These are phyloP conservation scores for Xestia xanthographa DNA, from an alignment of 2,888 invertebrate genomes.

Conservation along the genomic window DNA sequence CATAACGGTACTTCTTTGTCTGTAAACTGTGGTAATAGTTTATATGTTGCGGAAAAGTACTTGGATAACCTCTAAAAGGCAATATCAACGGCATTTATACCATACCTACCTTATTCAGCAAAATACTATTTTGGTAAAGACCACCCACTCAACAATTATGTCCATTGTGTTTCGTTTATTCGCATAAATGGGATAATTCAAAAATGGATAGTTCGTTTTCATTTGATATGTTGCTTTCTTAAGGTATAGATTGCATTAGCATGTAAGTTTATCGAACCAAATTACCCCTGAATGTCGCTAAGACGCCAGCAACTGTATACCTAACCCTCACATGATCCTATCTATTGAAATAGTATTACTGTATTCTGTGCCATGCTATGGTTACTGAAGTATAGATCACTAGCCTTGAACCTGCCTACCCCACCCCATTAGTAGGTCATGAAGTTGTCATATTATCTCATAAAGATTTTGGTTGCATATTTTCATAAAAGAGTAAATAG, in stretches of 20 bases:
- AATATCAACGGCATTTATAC: not conserved
- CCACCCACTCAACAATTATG: slow-evolving; percentile 21
- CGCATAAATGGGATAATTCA: not conserved
- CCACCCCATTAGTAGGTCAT: slow-evolving; percentile 8
- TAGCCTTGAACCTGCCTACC: slow-evolving; percentile 1
- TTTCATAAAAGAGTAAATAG: slow-evolving; percentile 51
- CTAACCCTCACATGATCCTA: slow-evolving; percentile 20
- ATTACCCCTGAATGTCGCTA: slow-evolving; percentile 50
- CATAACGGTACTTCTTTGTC: slow-evolving; percentile 10
- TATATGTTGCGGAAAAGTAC: not conserved
- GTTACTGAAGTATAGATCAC: slow-evolving; percentile 3
- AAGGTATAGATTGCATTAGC: not conserved
- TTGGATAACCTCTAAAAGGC: not conserved
- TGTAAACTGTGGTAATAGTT: slow-evolving; percentile 6
- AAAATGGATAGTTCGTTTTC: not conserved
- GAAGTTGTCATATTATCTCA: not conserved
- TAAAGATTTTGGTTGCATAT: slow-evolving; percentile 47
- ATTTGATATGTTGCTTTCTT: slow-evolving; percentile 15
- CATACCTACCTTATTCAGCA: not conserved
- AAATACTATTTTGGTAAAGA: slow-evolving; percentile 9
- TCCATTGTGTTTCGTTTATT: slow-evolving; percentile 6
- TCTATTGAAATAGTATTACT: slow-evolving; percentile 2
- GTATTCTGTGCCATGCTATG: slow-evolving; percentile 17
- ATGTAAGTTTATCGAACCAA: slow-evolving; percentile 31
- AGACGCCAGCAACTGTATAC: slow-evolving; percentile 11